Evolutionary conservation across 2,797 vertebrate species (phyloP).

Genomic region (Argyrosomus regius): DNA sequence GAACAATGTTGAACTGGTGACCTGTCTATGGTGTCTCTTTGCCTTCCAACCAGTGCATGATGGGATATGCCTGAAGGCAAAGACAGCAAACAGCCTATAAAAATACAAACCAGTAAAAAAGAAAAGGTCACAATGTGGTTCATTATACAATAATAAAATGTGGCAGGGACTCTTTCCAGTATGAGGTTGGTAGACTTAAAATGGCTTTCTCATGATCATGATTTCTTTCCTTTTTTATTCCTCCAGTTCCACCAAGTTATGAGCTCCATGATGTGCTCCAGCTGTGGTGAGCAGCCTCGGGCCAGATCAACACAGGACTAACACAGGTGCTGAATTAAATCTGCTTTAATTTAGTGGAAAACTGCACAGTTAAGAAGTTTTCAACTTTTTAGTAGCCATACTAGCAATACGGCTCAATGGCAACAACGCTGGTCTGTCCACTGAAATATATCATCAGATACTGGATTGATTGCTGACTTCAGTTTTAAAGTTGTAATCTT

Average conservation of each 20-base stretch:
- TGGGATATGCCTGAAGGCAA: neutral
- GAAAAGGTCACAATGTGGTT: neutral
- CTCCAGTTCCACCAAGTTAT: neutral
- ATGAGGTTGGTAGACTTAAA: neutral
- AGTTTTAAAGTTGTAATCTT: too few species aligned
- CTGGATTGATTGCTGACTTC: too few species aligned
- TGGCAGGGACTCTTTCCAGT: neutral
- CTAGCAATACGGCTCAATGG: neutral
- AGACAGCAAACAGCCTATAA: neutral
- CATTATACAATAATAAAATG: neutral
- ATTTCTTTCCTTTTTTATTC: neutral
- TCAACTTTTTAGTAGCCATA: neutral
- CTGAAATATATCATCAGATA: too few species aligned
- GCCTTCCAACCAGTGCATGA: neutral
- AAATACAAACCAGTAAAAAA: neutral
- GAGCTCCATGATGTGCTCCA: neutral
- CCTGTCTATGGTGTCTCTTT: neutral
- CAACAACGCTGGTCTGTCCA: too few species aligned
- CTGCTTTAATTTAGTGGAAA: too few species aligned
- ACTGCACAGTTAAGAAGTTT: neutral
- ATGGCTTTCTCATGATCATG: neutral
- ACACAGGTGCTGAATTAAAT: neutral
- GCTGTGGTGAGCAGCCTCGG: neutral
- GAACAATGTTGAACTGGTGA: neutral
- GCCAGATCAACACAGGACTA: neutral